These are phyloP conservation scores for Achlya flavicornis DNA, from an alignment of 2,888 invertebrate species.

Conservation along the genomic window DNA sequence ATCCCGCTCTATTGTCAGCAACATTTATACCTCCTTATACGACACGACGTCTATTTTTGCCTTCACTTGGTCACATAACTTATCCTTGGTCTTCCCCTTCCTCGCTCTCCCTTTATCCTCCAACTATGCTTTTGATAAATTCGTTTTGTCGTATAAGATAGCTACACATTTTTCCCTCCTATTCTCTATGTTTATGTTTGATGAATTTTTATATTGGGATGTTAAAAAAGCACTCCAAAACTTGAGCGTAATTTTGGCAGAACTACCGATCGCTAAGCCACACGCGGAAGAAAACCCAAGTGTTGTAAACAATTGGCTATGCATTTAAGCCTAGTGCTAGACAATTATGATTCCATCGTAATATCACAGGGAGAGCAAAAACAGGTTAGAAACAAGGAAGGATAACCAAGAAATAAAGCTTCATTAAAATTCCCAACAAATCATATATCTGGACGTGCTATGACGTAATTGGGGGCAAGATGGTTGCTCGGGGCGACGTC, in stretches of 20 bases:
- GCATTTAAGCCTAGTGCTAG: neutral
- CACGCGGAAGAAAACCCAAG: conserved; percentile 1
- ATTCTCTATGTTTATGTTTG: too few relatives aligned
- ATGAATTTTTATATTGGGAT: neutral
- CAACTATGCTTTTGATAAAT: too few relatives aligned
- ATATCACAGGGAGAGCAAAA: conserved; percentile 19
- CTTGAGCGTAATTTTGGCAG: neutral
- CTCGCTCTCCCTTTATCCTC: too few relatives aligned
- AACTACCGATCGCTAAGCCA: neutral
- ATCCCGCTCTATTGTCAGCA: too few relatives aligned
- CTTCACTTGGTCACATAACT: too few relatives aligned
- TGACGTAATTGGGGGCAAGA: conserved; percentile 53
- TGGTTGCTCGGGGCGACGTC: conserved; percentile 40
- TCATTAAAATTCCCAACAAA: conserved; percentile 62
- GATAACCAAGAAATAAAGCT: conserved; percentile 36
- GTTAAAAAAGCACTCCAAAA: neutral
- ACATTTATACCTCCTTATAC: too few relatives aligned
- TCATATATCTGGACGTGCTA: conserved; percentile 52
- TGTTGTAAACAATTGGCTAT: conserved; percentile 8
- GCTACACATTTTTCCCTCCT: neutral
- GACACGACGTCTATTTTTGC: too few relatives aligned
- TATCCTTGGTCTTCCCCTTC: too few relatives aligned
- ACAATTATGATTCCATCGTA: conserved; percentile 8
- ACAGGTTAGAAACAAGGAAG: conserved; percentile 32
- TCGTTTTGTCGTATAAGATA: neutral